Percentiles rank a stretch among this genome's conserved stretches.
phyloP scores from a whole-genome alignment of 2,888 invertebrate species.

The Nomada goodeniana region DNA sequence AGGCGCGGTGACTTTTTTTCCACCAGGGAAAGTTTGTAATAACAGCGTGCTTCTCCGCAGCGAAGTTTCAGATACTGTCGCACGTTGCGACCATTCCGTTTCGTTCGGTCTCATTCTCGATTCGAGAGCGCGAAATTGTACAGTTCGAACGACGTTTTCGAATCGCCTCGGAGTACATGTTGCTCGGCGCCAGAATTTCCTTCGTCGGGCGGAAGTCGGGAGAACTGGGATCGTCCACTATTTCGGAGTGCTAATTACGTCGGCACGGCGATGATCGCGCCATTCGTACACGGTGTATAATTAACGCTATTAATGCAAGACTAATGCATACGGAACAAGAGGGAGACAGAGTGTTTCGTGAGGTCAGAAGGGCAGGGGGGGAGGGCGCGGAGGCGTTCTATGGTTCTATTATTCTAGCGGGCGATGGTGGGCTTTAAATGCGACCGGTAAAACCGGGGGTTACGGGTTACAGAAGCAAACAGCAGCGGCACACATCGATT shows the following conservation, averaged over 20 bases:
- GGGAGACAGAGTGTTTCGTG: background rate
- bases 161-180: background rate
- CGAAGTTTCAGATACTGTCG: background rate
- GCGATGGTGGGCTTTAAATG: slow-evolving; percentile 55
- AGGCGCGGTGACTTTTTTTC: background rate
- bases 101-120: background rate
- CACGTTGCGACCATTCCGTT: background rate
- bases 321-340: slow-evolving; percentile 33
- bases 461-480: slow-evolving; percentile 69
- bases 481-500: slow-evolving; percentile 65
- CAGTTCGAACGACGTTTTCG: background rate
- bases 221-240: slow-evolving; percentile 13
- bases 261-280: slow-evolving; percentile 37
- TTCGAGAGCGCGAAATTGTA: slow-evolving; percentile 15
- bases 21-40: background rate
- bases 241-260: slow-evolving; percentile 49
- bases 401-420: slow-evolving; percentile 59
- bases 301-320: slow-evolving; percentile 53
- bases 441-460: slow-evolving; percentile 23
- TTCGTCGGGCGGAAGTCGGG: background rate
- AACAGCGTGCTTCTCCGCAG: background rate
- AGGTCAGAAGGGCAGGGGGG: background rate
- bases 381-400: slow-evolving; percentile 15
- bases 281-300: slow-evolving; percentile 49
- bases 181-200: slow-evolving; percentile 2